Base-by-base conservation (phyloP, 2,888 invertebrate genomes). In the Synanthedon formicaeformis region DNA sequence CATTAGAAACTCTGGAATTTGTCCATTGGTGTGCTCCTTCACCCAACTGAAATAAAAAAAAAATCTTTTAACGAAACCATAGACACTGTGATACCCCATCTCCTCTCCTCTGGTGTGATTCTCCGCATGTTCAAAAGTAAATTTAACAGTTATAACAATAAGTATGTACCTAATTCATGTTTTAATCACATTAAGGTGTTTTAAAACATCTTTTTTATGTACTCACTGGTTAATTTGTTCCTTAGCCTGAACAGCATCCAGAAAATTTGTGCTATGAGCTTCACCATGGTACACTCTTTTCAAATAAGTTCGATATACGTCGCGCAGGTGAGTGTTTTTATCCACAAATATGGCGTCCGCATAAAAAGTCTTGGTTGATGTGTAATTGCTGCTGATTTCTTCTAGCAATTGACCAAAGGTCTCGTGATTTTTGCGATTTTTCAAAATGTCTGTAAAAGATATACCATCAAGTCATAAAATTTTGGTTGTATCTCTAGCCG, bases 301-400 rank as follows among this genome's bases (percentile, higher is more conserved):
- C n/a, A 90, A 82, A 52, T 90, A 88, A 1, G 78, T 65, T 50
- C 73, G 77, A 64, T 90, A 92, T 50, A 89, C 66, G 1, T 78
- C 75, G 10, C 91, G 83, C 16, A 92, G 80, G 0, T 84, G 86
- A 55, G 81, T 89, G 13, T 81, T 81, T 11, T 74, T 66, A 69
- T 91, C 91, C 1, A 92, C 82, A 61, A 92, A 91, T 51, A 92
- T 73, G 0, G 88, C 92, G 52, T 88, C 88, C 1, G 91, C 91
- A 54, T 90, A 88, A 40, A 80, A 61, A 1, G 85, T 78, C 57
- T 78, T 78, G 12, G 83, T 74, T 23, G 58, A 58, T 2, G 63
- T 56, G 16, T 62, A 62, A 52, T 74, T 72, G 6, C 58, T 53
- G 53, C 75, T 76, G 41, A 85, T 60, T 2, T 57, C 48, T 23